phyloP scores from a whole-genome alignment of 1,140 invertebrate species.

The Nephila pilipes region DNA sequence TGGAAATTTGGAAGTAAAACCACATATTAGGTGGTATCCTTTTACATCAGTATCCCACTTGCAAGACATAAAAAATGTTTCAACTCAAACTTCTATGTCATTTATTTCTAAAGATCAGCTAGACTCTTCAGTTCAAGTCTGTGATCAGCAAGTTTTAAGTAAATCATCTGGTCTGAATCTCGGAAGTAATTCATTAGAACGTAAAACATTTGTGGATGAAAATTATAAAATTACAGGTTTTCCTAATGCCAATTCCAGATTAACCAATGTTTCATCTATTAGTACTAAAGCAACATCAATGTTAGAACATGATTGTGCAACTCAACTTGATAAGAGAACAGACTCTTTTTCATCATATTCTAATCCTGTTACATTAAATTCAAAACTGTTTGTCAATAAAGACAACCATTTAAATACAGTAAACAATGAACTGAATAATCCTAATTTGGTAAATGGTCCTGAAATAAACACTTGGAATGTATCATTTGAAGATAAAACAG shows the following conservation, averaged over 20 bases:
- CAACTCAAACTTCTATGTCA: conserved; percentile 47
- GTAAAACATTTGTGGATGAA: neutral
- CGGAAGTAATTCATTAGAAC: neutral
- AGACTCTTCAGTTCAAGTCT: neutral
- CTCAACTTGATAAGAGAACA: neutral
- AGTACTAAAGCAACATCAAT: neutral
- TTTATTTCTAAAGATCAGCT: conserved; percentile 18
- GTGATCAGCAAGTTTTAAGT: neutral
- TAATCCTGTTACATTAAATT: neutral
- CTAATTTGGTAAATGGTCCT: no score
- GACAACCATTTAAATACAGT: no score
- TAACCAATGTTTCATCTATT: neutral
- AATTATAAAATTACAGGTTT: neutral
- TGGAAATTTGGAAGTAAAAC: conserved; percentile 40
- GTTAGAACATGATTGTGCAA: neutral
- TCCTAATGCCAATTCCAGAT: neutral
- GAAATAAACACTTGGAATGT: no score
- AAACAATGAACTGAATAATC: no score
- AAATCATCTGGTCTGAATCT: neutral
- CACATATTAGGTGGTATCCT: conserved; percentile 61
- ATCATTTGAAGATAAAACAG: neutral
- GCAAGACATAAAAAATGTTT: conserved; percentile 58
- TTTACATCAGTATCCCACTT: neutral
- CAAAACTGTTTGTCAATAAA: neutral
- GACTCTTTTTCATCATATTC: neutral